Evolutionary conservation across 2,888 invertebrate genomes (phyloP), one percentile per base, ranked within the genome.

Genomic region (Latrodectus elegans): DNA sequence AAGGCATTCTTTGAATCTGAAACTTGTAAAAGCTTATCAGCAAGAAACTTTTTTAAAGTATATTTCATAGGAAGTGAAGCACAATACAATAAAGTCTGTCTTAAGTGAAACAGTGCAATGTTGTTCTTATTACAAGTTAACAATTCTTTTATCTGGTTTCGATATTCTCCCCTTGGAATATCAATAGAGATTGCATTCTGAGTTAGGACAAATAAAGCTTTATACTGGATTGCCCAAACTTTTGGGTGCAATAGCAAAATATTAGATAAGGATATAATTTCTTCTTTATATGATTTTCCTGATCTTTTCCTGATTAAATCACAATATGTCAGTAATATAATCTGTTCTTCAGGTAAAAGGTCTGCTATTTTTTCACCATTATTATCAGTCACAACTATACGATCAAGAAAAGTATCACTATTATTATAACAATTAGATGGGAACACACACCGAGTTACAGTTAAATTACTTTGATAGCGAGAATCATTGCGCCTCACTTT

Each of bases 341-440:
- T 95, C 92, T 98, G 96, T 90, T 96, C 95, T 60, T 95, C 92
- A 90, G 95, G 94, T 1, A 95, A 95, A 85, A 97, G 92, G 8
- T 94, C 78, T 0, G 84, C 77, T 49, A 85, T 70, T n/a, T 68
- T 73, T 38, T 87, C n/a, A 12, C 83, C 84, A 12, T 93, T 93
- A 88, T 93, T 92, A 90, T 95, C 95, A 8, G 94, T 92, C 91
- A 96, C 97, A 89, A 95, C 93, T 74, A 97, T 95, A 90, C 94
- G 94, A 90, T 97, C 95, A 67, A 98, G 93, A 80, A 97, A 94
- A 2, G 97, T 95, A 90, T 99, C 98, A 92, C 99, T 98, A 89
- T 97, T 94, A 52, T 98, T 92, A 73, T 94, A 93, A 8, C 97
- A 91, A 89, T 96, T 94, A 89, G 94, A 73, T 11, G 90, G 90